Conservation (phyloP, 2,113 vertebrate genomes). For the Rhynchomys soricoides region DNA sequence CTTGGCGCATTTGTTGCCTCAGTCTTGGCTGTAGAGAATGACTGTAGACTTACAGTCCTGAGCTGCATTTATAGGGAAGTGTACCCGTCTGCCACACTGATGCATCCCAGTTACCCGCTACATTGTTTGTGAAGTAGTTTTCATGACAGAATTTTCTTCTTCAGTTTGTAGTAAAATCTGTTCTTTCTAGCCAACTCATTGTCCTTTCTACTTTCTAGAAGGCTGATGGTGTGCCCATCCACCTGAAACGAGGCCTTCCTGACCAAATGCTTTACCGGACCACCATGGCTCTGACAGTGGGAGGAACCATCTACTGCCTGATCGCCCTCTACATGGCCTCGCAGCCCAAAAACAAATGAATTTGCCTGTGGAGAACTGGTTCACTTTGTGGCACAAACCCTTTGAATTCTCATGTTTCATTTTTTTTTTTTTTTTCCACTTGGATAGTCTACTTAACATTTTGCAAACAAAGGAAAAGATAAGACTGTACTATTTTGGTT, state of each 20-base stretch:
- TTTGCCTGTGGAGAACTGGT: slow-evolving; percentile 58
- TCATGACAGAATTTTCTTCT: background rate
- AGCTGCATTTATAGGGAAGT: slow-evolving; percentile 69
- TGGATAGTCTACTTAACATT: slow-evolving; percentile 46
- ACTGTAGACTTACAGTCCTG: slow-evolving; percentile 23
- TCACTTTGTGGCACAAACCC: slow-evolving; percentile 53
- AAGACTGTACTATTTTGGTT: slow-evolving; percentile 28
- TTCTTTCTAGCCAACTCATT: slow-evolving; percentile 19
- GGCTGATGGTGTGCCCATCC: slow-evolving; percentile 91
- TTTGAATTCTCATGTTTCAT: slow-evolving; percentile 44
- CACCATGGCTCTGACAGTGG: slow-evolving; percentile 96
- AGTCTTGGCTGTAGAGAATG: slow-evolving; percentile 59
- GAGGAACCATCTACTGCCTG: slow-evolving; percentile 94
- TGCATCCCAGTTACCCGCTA: background rate
- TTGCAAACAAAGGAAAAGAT: slow-evolving; percentile 49
- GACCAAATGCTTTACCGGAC: slow-evolving; percentile 96
- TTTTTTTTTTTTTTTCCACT: slow-evolving; percentile 12
- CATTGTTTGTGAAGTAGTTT: slow-evolving; percentile 12
- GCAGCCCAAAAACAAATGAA: slow-evolving; percentile 88
- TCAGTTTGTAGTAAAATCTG: background rate
- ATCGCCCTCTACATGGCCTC: slow-evolving; percentile 94
- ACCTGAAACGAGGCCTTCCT: slow-evolving; percentile 93
- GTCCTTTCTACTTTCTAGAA: slow-evolving; percentile 83
- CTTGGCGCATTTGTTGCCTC: background rate
- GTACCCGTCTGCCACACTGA: slow-evolving; percentile 15